A percentile compares a stretch with the other conserved stretches of the same genome.
phyloP scores from a whole-genome alignment of 2,113 vertebrate genomes.

The Nothocercus nigrocapillus region DNA sequence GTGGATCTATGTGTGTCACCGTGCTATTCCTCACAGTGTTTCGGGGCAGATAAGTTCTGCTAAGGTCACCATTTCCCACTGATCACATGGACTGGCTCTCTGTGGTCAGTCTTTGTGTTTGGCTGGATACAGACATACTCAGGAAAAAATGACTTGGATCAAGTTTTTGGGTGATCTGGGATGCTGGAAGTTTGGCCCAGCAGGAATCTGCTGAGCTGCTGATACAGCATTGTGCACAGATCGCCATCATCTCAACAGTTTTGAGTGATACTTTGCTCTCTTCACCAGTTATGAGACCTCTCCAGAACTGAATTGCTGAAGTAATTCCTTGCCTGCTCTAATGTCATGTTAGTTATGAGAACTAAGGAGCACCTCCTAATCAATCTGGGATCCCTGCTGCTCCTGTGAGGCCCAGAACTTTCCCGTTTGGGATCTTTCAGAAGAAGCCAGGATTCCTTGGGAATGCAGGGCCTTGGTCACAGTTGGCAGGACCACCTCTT shows the following conservation, averaged over 20 bases:
- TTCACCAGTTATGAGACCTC: neutral
- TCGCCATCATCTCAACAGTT: neutral
- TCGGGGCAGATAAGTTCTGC: neutral
- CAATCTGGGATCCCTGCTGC: neutral
- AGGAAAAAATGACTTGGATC: neutral
- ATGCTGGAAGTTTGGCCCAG: neutral
- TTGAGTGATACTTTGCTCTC: neutral
- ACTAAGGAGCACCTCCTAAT: neutral
- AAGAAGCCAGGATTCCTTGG: neutral
- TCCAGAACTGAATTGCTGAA: neutral
- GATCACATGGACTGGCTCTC: neutral
- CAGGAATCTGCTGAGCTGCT: neutral
- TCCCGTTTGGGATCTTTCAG: neutral
- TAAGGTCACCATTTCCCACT: neutral
- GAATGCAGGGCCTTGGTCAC: fast-evolving
- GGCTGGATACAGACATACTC: neutral
- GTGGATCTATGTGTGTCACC: neutral
- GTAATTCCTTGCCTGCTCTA: neutral
- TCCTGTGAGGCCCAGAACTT: neutral
- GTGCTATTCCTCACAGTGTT: neutral
- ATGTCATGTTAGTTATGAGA: neutral
- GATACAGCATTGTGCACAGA: neutral
- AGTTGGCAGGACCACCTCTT: neutral
- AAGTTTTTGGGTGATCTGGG: neutral
- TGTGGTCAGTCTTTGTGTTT: neutral